Evolutionary conservation across 2,888 invertebrate genomes (phyloP).

Genomic region (Scelioninae gen. 1): DNA sequence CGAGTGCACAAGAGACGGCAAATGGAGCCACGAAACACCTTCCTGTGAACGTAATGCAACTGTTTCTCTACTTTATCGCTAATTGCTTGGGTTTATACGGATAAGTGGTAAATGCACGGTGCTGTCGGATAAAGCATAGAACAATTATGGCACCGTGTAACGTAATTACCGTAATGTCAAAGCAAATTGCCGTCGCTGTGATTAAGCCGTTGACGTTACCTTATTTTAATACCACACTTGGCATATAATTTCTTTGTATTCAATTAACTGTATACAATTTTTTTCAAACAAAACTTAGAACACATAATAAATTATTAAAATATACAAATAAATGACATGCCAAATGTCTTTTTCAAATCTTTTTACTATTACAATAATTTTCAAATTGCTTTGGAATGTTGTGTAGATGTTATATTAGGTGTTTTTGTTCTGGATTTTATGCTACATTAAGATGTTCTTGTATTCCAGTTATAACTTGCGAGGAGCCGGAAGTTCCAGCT

Average conservation of each 20-base stretch:
- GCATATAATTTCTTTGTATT: slow-evolving; percentile 11
- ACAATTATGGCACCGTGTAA: slow-evolving; percentile 26
- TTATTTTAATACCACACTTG: slow-evolving; percentile 12
- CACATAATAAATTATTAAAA: no score
- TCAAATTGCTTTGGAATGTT: no score
- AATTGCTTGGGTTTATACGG: slow-evolving; percentile 25
- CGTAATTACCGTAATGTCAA: slow-evolving; percentile 34
- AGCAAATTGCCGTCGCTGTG: slow-evolving; percentile 20
- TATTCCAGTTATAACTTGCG: slow-evolving; percentile 91
- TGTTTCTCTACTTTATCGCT: slow-evolving; percentile 29
- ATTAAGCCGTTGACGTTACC: slow-evolving; percentile 23
- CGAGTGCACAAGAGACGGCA: slow-evolving; percentile 92
- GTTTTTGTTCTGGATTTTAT: slow-evolving; percentile 9
- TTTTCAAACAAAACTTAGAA: no score
- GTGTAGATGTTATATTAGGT: no score
- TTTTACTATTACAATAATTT: no score
- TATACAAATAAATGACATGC: no score
- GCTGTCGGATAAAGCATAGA: no score
- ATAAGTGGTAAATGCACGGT: slow-evolving; percentile 25
- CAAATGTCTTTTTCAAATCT: no score
- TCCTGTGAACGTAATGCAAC: slow-evolving; percentile 91
- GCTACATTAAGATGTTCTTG: no score
- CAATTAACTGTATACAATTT: neutral
- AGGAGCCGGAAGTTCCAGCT: slow-evolving; percentile 93
- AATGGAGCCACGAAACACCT: slow-evolving; percentile 94